Evolutionary conservation across 2,113 vertebrate species (phyloP).

Genomic region (Poeciliopsis retropinna): DNA sequence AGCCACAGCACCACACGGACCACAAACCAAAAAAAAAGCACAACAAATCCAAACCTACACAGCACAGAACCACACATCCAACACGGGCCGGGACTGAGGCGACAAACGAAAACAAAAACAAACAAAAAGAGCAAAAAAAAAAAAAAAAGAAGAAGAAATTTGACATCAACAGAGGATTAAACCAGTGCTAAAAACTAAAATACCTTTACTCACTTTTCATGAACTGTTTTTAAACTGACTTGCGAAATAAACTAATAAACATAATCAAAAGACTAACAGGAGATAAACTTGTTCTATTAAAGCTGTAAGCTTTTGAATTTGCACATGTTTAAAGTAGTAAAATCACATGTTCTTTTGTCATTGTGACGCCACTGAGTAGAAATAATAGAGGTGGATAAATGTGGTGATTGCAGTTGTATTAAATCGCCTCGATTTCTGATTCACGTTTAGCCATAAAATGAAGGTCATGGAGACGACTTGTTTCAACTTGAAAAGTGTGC

Average conservation of each 20-base stretch:
- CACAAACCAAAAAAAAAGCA: not conserved
- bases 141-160: slow-evolving; percentile 24
- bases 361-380: too few species aligned
- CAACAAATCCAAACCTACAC: slow-evolving; percentile 52
- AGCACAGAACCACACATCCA: slow-evolving; percentile 64
- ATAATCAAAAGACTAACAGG: too few species aligned
- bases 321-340: too few species aligned
- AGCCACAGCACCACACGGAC: slow-evolving; percentile 24
- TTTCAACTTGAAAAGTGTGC: not conserved
- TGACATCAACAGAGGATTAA: slow-evolving; percentile 28
- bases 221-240: too few species aligned
- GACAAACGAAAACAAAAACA: slow-evolving; percentile 35
- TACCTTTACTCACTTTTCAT: too few species aligned
- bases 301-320: too few species aligned
- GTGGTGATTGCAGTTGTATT: not conserved
- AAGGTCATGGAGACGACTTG: not conserved
- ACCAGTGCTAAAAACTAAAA: not conserved
- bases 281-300: too few species aligned
- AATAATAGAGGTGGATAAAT: too few species aligned
- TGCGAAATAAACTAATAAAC: too few species aligned
- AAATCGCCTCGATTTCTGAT: not conserved
- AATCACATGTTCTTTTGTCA: too few species aligned
- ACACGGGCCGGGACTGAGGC: slow-evolving; percentile 47
- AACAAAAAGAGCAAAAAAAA: not conserved
- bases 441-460: not conserved